Evolutionary conservation across 2,888 invertebrate genomes (phyloP).

Genomic region (Sicus ferrugineus): DNA sequence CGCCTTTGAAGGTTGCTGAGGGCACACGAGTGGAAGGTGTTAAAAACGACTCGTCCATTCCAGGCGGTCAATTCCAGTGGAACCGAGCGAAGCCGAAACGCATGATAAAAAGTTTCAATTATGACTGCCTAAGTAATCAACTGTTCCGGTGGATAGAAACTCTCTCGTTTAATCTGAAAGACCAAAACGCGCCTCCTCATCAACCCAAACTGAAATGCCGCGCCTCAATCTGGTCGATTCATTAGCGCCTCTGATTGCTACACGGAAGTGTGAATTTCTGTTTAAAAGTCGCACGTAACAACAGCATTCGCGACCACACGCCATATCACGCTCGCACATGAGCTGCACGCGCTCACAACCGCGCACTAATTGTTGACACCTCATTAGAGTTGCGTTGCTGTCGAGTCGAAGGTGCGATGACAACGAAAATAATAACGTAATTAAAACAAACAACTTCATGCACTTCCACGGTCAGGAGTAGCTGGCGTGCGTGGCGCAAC

Average conservation of each 20-base stretch:
- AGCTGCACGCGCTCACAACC: neutral
- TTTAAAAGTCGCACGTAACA: neutral
- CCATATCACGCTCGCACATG: too few species aligned
- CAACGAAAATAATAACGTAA: conserved; percentile 13
- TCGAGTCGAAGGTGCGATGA: conserved; percentile 23
- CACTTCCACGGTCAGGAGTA: conserved; percentile 5
- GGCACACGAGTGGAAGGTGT: too few species aligned
- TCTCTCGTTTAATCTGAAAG: too few species aligned
- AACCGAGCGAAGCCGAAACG: too few species aligned
- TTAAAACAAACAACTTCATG: conserved; percentile 11
- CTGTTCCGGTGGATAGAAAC: too few species aligned
- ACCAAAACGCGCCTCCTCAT: too few species aligned
- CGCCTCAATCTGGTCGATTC: neutral
- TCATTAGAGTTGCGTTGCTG: conserved; percentile 30
- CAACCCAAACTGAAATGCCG: neutral
- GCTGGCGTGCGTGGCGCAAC: conserved; percentile 3
- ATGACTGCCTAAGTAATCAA: too few species aligned
- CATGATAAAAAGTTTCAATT: too few species aligned
- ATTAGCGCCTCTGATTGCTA: neutral
- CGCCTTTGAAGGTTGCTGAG: too few species aligned
- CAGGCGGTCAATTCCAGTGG: too few species aligned
- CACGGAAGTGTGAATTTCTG: neutral
- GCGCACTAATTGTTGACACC: conserved; percentile 24
- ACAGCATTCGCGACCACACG: too few species aligned
- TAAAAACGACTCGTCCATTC: too few species aligned